Evolutionary conservation across 2,113 vertebrate genomes (phyloP).

Genomic region (Macrotus californicus): DNA sequence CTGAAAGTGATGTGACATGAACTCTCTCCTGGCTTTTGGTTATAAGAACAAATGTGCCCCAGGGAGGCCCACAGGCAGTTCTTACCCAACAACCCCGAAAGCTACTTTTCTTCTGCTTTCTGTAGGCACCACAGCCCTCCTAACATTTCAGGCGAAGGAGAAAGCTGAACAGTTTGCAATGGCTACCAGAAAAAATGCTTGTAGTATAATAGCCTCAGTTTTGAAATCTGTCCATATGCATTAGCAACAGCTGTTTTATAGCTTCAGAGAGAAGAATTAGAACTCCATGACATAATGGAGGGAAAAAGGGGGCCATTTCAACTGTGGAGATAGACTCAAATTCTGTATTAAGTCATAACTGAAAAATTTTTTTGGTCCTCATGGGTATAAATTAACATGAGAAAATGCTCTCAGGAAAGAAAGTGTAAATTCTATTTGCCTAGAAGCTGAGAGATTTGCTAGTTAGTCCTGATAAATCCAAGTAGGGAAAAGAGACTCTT

Average conservation of each 20-base stretch:
- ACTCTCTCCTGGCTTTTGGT: background rate
- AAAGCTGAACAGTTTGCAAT: background rate
- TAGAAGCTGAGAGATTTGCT: background rate
- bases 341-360: background rate
- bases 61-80: background rate
- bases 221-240: background rate
- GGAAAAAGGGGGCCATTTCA: background rate
- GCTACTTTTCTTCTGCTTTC: background rate
- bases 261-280: background rate
- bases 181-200: background rate
- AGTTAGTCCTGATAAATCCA: background rate
- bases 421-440: background rate
- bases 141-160: background rate
- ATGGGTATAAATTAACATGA: background rate
- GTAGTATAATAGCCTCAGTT: background rate
- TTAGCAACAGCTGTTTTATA: constrained; percentile 24
- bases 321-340: background rate
- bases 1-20: background rate
- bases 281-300: background rate
- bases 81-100: background rate
- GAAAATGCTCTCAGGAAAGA: background rate
- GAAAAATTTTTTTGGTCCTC: background rate
- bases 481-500: background rate
- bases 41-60: background rate
- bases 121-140: background rate